Base-by-base conservation (phyloP, 2,113 vertebrate species). In the Cyphomyrus plagiostoma region DNA sequence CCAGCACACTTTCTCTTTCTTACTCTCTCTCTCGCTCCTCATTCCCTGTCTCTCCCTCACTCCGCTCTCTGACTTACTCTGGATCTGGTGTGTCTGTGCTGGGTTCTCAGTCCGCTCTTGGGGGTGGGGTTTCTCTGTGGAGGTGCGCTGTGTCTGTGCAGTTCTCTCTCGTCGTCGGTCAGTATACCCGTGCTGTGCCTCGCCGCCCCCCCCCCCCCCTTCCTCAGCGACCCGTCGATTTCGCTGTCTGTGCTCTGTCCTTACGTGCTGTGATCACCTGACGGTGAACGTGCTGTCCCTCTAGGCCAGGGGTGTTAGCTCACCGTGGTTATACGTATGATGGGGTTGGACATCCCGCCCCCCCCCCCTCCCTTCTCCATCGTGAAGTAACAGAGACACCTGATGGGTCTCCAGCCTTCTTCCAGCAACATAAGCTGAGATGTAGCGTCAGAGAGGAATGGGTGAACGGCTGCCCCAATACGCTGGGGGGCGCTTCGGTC, bases 1-100 rank as follows among this genome's bases (percentile, higher is more conserved):
- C 93, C 94, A 94, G 94, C 95, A 95, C 35, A 58, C 30, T 82
- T n/a, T 83, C 45, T 90, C 8, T n/a, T 46, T 86, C 42, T 66
- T 91, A 95, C 96, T 96, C 95, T 94, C 95, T 96, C 96, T 94
- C 94, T 95, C 95, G n/a, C n/a, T 58, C 90, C 19, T 66, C 48
- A 35, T 13, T 66, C 91, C 94, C 95, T 70, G 97, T 95, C 94
- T 94, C 95, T 95, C 96, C 96, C 95, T 94, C 95, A 10, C 39
- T 91, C 74, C 49, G 89, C 66, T 90, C 77, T 91, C 70, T 90
- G 48, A 46, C 82, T 74, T 90, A 58, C 45, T 89, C 23, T 70
- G 92, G 94, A 92, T 95, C 91, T 94, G 93, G 92, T 93, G 93
- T 94, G 88, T 83, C 87, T 92, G 92, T 89, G 93, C 89, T 87